These are phyloP conservation scores for Bombus cullumanus DNA, from an alignment of 1,140 invertebrate genomes.

Conservation along the genomic window DNA sequence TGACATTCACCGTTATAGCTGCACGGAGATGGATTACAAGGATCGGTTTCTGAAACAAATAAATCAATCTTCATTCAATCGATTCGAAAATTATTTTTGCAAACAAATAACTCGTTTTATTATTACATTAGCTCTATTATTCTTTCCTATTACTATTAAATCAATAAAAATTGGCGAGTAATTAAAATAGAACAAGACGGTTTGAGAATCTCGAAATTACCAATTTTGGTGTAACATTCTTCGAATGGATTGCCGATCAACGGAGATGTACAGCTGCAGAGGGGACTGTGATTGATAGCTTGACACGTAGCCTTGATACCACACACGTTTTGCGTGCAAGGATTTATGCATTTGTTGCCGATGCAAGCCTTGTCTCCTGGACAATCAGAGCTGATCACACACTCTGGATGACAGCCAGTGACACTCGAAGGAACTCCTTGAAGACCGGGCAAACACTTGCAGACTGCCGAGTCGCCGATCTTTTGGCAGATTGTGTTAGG, in stretches of 20 bases:
- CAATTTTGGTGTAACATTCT: constrained; percentile 84
- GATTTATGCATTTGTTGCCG: constrained; percentile 89
- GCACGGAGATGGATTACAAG: constrained; percentile 92
- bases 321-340: constrained; percentile 88
- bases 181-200: background rate
- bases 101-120: background rate
- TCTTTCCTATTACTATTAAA: constrained; percentile 70
- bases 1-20: constrained; percentile 91
- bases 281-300: constrained; percentile 90
- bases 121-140: background rate
- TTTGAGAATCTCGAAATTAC: constrained; percentile 59
- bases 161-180: background rate
- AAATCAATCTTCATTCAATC: background rate
- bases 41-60: constrained; percentile 83
- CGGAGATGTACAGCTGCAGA: constrained; percentile 89
- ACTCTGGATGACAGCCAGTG: constrained; percentile 88
- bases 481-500: constrained; percentile 88
- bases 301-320: constrained; percentile 87
- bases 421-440: constrained; percentile 83
- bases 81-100: background rate
- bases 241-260: constrained; percentile 90
- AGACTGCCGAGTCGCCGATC: constrained; percentile 85
- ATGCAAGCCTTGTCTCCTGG: constrained; percentile 88
- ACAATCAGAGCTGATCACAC: constrained; percentile 90
- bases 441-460: constrained; percentile 88